Evolutionary conservation across 2,888 invertebrate species (phyloP).

Genomic region (Dermolepida albohirtum): DNA sequence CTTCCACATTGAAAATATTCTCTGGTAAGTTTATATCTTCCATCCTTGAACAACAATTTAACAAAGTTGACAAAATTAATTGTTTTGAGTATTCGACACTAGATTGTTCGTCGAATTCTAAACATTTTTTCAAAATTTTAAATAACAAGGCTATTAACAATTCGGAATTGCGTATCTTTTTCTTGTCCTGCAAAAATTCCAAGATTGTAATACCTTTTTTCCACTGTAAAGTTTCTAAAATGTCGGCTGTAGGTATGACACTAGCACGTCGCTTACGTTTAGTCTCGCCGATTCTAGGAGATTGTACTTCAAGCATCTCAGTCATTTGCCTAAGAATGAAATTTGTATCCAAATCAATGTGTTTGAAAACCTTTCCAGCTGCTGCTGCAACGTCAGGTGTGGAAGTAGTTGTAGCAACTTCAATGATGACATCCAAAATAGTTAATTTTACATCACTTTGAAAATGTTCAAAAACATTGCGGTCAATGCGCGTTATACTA

Average conservation of each 20-base stretch:
- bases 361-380: constrained; percentile 74
- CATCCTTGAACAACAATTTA: constrained; percentile 75
- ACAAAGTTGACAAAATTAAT: constrained; percentile 80
- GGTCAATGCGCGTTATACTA: constrained; percentile 70
- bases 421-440: constrained; percentile 68
- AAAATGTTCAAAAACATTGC: constrained; percentile 68
- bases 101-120: constrained; percentile 84
- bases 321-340: constrained; percentile 71
- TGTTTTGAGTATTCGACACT: constrained; percentile 91
- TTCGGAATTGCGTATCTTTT: constrained; percentile 77
- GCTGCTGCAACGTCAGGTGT: constrained; percentile 72
- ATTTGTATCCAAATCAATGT: constrained; percentile 73
- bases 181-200: constrained; percentile 88
- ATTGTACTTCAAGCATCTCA: constrained; percentile 69
- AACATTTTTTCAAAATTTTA: constrained; percentile 80
- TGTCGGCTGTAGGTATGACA: constrained; percentile 69
- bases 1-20: constrained; percentile 74
- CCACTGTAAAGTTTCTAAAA: constrained; percentile 79
- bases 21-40: constrained; percentile 68
- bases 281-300: constrained; percentile 62
- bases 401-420: constrained; percentile 70
- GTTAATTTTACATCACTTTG: constrained; percentile 65
- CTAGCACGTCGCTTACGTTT: constrained; percentile 64
- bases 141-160: constrained; percentile 81
- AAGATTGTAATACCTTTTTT: constrained; percentile 81